A percentile compares a stretch with the other conserved stretches of the same genome.
These are phyloP conservation scores for Tadarida brasiliensis DNA, from an alignment of 2,797 vertebrate species.

Conservation along the genomic window DNA sequence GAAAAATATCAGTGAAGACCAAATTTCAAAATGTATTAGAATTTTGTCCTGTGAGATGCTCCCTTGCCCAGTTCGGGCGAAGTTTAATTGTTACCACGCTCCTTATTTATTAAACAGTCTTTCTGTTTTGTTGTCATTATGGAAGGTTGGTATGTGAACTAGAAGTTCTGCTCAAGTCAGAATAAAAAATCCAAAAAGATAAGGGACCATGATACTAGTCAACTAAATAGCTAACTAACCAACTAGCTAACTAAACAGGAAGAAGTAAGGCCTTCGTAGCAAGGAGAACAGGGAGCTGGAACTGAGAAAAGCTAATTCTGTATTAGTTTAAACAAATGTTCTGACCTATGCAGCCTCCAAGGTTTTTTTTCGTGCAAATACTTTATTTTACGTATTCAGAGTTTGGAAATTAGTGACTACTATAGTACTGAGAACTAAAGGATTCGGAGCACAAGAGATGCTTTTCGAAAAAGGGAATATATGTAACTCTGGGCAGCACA, in stretches of 20 bases:
- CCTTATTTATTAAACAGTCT: not conserved
- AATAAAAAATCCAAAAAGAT: constrained; percentile 39
- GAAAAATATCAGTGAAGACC: constrained; percentile 57
- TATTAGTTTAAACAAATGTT: constrained; percentile 70
- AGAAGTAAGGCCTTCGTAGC: constrained; percentile 18
- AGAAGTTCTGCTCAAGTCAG: not conserved
- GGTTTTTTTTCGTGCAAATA: constrained; percentile 11
- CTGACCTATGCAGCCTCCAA: constrained; percentile 46
- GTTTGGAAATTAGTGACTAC: constrained; percentile 75
- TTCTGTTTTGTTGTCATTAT: not conserved
- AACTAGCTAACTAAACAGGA: not conserved
- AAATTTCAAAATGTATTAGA: constrained; percentile 26
- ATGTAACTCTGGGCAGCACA: constrained; percentile 58
- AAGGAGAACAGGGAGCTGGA: not conserved
- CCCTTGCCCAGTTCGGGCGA: not conserved
- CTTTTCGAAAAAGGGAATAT: constrained; percentile 56
- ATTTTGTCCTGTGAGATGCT: not conserved
- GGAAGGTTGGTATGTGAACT: not conserved
- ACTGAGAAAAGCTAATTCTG: constrained; percentile 55
- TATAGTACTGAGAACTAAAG: constrained; percentile 71
- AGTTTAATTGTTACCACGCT: not conserved
- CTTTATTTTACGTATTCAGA: constrained; percentile 67
- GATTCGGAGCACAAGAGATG: constrained; percentile 6
- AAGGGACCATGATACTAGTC: not conserved
- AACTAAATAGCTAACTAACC: not conserved